Base-by-base conservation (phyloP, 2,888 invertebrate genomes). In the Embidobia sp. region DNA sequence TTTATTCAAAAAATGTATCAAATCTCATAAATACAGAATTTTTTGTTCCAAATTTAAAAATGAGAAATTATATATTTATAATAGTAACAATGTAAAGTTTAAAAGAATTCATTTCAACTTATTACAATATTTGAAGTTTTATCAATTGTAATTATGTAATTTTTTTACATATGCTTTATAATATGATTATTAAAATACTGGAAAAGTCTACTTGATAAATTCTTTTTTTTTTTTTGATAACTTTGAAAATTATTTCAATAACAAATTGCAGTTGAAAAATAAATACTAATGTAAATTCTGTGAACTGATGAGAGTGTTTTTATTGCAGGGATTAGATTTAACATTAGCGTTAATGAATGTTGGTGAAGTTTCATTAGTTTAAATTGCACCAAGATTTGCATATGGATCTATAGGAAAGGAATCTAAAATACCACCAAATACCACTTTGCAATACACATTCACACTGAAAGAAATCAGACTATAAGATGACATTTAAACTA, bases 321-420 rank as follows among this genome's bases (percentile, higher is more conserved):
- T 27, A 19, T 53, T 77, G 51, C 93, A 95, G 93, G 98, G 97
- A 5, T 86, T 97, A 84, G 98, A 98, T 89, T 91, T 98, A 90
- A 94, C 94, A 11, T 89, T 97, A 79, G 94, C 96, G 16, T 90
- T 98, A 81, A 97, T 98, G 97, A 93, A 95, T 86, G 91, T 93
- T 83, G 95, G 94, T 0, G 98, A 98, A 91, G 91, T 92, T 81
- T 94, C 95, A 66, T 91, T 94, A 79, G 89, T 98, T 44, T 92
- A 93, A 86, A 91, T 97, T 53, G 93, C 93, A 76, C 91, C 96
- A 1, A 92, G 97, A 81, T 96, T 97, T 90, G 97, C 94, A 1
- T 98, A 95, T 87, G 97, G 97, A 0, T 91, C 92, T 0, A 86
- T 91, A 46, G 98, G 98, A 0, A 90, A 93, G 29, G 89, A 91